phyloP scores from a whole-genome alignment of 2,113 vertebrate genomes.

The Carollia perspicillata region DNA sequence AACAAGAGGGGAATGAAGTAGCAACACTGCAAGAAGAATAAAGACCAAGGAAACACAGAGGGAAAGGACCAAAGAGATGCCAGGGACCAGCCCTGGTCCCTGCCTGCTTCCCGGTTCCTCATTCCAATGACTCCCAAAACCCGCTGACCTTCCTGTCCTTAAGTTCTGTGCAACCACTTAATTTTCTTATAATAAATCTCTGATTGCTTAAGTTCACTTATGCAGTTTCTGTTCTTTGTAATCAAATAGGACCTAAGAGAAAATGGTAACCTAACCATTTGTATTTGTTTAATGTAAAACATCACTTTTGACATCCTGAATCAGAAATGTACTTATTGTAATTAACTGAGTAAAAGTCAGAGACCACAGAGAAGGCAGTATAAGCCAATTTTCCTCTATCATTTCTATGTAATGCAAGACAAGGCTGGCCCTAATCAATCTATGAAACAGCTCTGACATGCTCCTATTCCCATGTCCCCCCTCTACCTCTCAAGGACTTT shows the following conservation, averaged over 20 bases:
- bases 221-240: background rate
- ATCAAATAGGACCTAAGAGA: background rate
- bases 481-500: background rate
- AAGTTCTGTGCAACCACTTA: background rate
- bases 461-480: background rate
- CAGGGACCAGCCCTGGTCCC: too few species aligned
- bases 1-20: background rate
- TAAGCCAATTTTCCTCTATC: background rate
- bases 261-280: background rate
- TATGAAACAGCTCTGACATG: background rate
- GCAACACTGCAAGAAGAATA: background rate
- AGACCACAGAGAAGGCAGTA: background rate
- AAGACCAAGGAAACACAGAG: background rate
- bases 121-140: background rate
- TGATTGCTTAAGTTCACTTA: background rate
- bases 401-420: background rate
- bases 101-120: background rate
- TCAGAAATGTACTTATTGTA: background rate
- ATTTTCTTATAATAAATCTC: background rate
- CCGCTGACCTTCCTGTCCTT: background rate
- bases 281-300: conserved; percentile 31
- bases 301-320: background rate
- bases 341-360: background rate
- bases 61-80: background rate
- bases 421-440: background rate